Percentiles rank a stretch among this genome's conserved stretches.
Evolutionary conservation across 2,797 vertebrate genomes (phyloP).

Genomic region (Pseudocheirus occidentalis): DNA sequence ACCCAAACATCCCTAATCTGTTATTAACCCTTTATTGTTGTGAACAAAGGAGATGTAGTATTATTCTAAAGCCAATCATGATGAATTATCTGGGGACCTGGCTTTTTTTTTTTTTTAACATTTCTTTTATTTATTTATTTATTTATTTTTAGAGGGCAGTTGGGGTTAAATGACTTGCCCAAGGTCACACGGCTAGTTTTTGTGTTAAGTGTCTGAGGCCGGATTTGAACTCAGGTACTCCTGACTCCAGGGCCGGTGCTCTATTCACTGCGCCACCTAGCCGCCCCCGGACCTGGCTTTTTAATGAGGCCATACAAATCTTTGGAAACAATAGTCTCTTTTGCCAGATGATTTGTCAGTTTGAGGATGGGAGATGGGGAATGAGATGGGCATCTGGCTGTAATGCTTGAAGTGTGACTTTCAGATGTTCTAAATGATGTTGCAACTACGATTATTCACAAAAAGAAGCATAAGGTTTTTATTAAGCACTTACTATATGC

Average conservation of each 20-base stretch:
- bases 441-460: background rate
- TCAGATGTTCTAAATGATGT: background rate
- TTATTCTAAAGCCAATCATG: background rate
- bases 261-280: no score
- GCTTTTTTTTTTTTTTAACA: no score
- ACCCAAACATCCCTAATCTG: background rate
- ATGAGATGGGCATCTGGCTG: background rate
- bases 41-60: background rate
- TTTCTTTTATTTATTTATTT: no score
- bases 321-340: background rate
- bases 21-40: background rate
- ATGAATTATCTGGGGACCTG: background rate
- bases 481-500: background rate
- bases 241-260: no score
- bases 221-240: no score
- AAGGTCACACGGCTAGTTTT: no score
- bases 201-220: no score
- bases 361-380: background rate
- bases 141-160: no score
- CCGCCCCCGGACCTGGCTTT: background rate
- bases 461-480: background rate
- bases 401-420: background rate
- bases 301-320: background rate
- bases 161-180: no score
- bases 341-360: background rate